phyloP scores from a whole-genome alignment of 2,888 invertebrate species.

The Ophion slaviceki region DNA sequence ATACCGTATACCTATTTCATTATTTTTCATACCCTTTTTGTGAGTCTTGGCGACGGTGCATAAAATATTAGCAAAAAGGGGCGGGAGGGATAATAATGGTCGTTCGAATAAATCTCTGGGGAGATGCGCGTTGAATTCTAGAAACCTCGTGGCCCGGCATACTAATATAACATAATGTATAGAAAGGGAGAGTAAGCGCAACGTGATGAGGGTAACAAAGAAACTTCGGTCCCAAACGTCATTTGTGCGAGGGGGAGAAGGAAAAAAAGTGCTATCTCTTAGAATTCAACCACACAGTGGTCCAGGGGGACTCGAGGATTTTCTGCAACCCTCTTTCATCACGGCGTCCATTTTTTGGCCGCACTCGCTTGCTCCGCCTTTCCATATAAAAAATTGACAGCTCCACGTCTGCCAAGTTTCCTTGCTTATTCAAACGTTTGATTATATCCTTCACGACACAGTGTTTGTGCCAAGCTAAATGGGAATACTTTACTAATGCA shows the following conservation, averaged over 20 bases:
- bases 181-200: neutral
- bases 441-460: neutral
- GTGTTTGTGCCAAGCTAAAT: neutral
- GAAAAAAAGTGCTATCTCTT: neutral
- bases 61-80: neutral
- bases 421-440: neutral
- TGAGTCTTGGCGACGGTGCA: neutral
- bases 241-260: conserved; percentile 10
- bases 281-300: neutral
- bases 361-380: neutral
- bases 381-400: neutral
- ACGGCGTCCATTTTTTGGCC: neutral
- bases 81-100: neutral
- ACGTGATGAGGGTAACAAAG: neutral
- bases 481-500: neutral
- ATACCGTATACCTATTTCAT: neutral
- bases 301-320: neutral
- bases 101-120: conserved; percentile 10
- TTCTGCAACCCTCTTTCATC: neutral
- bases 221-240: neutral
- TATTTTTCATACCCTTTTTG: neutral
- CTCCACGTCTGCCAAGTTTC: neutral
- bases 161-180: neutral
- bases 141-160: neutral
- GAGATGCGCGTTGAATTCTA: neutral